A percentile compares a stretch with the other conserved stretches of the same genome.
Evolutionary conservation across 2,797 vertebrate genomes (phyloP).

Genomic region (Falco cherrug): DNA sequence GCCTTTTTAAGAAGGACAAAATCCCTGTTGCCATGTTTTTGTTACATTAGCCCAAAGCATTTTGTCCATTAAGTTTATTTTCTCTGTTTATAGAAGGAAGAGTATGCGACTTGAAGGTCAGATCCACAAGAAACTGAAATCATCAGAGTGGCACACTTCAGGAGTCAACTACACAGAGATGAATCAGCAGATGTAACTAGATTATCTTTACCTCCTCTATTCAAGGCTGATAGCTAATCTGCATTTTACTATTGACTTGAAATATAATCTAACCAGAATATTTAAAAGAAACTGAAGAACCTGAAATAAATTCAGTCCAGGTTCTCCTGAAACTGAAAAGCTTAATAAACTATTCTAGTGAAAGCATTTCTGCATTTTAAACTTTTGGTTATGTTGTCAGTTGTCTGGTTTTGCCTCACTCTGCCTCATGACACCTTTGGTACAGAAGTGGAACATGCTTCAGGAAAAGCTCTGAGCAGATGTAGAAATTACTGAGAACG

Average conservation of each 20-base stretch:
- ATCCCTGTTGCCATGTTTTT: not conserved
- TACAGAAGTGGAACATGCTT: not conserved
- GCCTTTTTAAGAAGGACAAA: not conserved
- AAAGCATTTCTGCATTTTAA: conserved; percentile 12
- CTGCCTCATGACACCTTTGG: not conserved
- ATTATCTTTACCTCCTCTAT: not conserved
- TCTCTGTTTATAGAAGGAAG: not conserved
- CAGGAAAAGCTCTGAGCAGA: not conserved
- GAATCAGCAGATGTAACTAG: not conserved
- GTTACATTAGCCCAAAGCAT: not conserved
- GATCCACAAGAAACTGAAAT: not conserved
- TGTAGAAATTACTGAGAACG: not conserved
- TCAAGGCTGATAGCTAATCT: not conserved
- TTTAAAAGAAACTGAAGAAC: not conserved
- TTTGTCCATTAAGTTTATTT: not conserved
- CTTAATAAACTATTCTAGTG: not conserved
- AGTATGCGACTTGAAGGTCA: not conserved
- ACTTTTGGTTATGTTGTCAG: not conserved
- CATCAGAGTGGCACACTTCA: not conserved
- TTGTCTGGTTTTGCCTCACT: not conserved
- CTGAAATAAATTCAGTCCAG: not conserved
- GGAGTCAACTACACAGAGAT: not conserved
- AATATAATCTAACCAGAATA: not conserved
- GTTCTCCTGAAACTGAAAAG: not conserved
- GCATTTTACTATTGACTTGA: not conserved